These are phyloP conservation scores for Drosophila anceps DNA, from an alignment of 2,888 invertebrate genomes.

Conservation along the genomic window DNA sequence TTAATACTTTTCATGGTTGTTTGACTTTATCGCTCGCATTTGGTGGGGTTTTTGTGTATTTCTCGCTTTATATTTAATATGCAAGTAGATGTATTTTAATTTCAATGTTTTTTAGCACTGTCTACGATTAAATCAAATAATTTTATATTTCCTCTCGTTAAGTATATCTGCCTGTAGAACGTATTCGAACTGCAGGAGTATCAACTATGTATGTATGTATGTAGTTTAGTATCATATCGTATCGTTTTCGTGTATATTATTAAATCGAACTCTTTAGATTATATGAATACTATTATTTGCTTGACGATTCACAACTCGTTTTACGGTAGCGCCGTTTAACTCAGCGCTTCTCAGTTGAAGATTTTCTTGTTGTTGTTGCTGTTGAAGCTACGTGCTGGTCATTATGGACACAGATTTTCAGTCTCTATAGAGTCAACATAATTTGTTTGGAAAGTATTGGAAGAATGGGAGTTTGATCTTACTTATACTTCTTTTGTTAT, in stretches of 20 bases:
- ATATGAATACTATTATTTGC: conserved; percentile 31
- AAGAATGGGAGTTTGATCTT: not conserved
- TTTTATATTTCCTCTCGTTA: not conserved
- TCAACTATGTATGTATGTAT: conserved; percentile 20
- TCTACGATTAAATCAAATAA: conserved; percentile 27
- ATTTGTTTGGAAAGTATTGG: not conserved
- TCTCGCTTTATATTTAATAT: conserved; percentile 26
- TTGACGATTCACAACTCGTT: conserved; percentile 50
- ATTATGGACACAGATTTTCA: conserved; percentile 12
- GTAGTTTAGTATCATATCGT: conserved; percentile 29
- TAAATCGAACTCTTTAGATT: conserved; percentile 39
- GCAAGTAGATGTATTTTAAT: conserved; percentile 41
- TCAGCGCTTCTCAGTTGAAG: conserved; percentile 32
- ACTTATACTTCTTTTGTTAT: not conserved
- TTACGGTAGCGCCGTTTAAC: conserved; percentile 17
- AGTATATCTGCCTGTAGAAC: conserved; percentile 16
- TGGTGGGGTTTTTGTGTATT: conserved; percentile 56
- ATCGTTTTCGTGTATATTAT: conserved; percentile 14
- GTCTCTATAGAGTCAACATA: conserved; percentile 21
- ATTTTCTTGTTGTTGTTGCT: not conserved
- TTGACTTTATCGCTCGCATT: conserved; percentile 62
- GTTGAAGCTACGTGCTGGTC: conserved; percentile 15
- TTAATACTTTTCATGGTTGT: conserved; percentile 60
- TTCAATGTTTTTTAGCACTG: conserved; percentile 31
- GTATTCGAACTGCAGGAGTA: conserved; percentile 26